Evolutionary conservation across 2,888 invertebrate species (phyloP).

Genomic region (Pasiphila rectangulata): DNA sequence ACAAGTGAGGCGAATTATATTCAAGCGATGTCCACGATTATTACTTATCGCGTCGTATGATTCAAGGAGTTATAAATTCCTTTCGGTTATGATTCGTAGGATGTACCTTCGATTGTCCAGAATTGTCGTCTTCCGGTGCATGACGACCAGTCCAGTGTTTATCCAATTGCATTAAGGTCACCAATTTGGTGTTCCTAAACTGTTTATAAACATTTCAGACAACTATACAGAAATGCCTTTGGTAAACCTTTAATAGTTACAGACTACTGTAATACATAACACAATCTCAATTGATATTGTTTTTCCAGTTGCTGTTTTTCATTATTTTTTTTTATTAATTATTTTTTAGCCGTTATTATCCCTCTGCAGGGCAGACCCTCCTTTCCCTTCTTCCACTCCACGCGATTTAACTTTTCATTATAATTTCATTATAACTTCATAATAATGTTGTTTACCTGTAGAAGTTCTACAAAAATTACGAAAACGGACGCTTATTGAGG

Average conservation of each 20-base stretch:
- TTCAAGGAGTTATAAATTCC: slow-evolving; percentile 58
- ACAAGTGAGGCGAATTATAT: slow-evolving; percentile 60
- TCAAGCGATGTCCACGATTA: slow-evolving; percentile 60
- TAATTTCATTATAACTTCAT: too few relatives aligned
- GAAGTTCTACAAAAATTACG: slow-evolving; percentile 35
- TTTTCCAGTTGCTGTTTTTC: too few relatives aligned
- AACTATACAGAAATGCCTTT: too few relatives aligned
- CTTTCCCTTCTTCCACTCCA: too few relatives aligned
- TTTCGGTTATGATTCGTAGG: slow-evolving; percentile 46
- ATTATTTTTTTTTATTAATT: too few relatives aligned
- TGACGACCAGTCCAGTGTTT: slow-evolving; percentile 19
- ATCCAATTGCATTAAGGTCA: slow-evolving; percentile 2
- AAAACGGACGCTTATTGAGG: slow-evolving; percentile 38
- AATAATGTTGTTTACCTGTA: slow-evolving; percentile 32
- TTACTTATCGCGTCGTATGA: slow-evolving; percentile 38
- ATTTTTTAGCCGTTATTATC: too few relatives aligned
- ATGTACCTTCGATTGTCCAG: slow-evolving; percentile 67
- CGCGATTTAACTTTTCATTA: neutral
- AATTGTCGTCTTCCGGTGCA: slow-evolving; percentile 63
- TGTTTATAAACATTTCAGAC: too few relatives aligned
- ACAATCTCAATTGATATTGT: too few relatives aligned
- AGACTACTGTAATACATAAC: too few relatives aligned
- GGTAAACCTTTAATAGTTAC: too few relatives aligned
- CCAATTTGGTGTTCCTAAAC: neutral
- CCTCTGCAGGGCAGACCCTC: too few relatives aligned